A percentile compares a stretch with the other conserved stretches of the same genome.
These are phyloP conservation scores for Anodontia alba DNA, from an alignment of 2,888 invertebrate genomes.

Conservation along the genomic window DNA sequence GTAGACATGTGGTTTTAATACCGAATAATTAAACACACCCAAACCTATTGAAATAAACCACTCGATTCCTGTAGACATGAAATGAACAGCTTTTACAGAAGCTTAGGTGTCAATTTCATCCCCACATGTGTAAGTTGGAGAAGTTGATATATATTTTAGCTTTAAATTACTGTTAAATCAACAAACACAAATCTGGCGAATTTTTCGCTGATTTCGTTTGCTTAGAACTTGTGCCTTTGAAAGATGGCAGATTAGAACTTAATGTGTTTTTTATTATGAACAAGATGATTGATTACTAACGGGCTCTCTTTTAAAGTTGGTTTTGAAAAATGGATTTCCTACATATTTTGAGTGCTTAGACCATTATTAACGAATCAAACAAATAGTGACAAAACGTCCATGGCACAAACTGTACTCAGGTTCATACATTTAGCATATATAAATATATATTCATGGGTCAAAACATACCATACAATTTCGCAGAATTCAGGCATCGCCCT, in stretches of 20 bases:
- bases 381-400: too few species aligned
- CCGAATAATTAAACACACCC: slow-evolving; percentile 8
- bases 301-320: too few species aligned
- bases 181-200: slow-evolving; percentile 28
- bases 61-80: not conserved
- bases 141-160: slow-evolving; percentile 2
- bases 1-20: slow-evolving; percentile 10
- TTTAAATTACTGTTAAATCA: slow-evolving; percentile 33
- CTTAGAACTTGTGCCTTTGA: slow-evolving; percentile 4
- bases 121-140: not conserved
- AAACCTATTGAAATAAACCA: slow-evolving; percentile 8
- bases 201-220: slow-evolving; percentile 6
- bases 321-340: too few species aligned
- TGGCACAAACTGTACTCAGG: too few species aligned
- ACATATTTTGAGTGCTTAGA: too few species aligned
- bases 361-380: too few species aligned
- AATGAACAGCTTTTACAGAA: slow-evolving; percentile 1
- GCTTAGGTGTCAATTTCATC: not conserved
- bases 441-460: too few species aligned
- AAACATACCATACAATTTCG: too few species aligned
- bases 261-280: not conserved
- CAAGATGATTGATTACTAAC: not conserved
- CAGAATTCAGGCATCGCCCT: too few species aligned
- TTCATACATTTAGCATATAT: too few species aligned
- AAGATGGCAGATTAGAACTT: not conserved